Conservation (phyloP, 2,888 invertebrate species). For the Gymnosoma rotundatum region DNA sequence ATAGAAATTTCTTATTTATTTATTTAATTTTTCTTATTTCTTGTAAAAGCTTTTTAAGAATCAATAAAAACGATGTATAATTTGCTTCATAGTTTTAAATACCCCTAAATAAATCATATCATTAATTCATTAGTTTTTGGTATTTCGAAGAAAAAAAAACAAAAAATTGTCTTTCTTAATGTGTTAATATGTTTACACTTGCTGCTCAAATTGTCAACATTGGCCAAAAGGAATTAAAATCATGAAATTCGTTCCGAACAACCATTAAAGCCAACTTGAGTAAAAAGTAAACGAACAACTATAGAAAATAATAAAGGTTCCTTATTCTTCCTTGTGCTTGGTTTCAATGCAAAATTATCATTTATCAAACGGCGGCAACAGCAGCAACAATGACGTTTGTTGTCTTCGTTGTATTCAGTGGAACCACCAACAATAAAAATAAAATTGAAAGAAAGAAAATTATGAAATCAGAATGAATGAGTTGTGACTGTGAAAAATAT, state of each 20-base stretch:
- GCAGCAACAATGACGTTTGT: conserved; percentile 31
- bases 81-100: too few species aligned
- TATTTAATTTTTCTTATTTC: too few species aligned
- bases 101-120: too few species aligned
- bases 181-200: conserved; percentile 65
- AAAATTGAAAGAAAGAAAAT: conserved; percentile 5
- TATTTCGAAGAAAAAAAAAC: not conserved
- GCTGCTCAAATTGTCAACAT: conserved; percentile 51
- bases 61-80: too few species aligned
- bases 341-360: conserved; percentile 56
- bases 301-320: not conserved
- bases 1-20: too few species aligned
- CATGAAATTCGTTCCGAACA: conserved; percentile 44
- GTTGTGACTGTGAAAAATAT: conserved; percentile 47
- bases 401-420: conserved; percentile 12
- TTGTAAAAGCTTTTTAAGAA: too few species aligned
- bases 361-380: conserved; percentile 54
- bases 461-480: conserved; percentile 49
- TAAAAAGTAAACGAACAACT: not conserved
- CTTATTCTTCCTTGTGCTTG: conserved; percentile 50
- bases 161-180: conserved; percentile 21
- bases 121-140: conserved; percentile 4
- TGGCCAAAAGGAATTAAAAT: conserved; percentile 55
- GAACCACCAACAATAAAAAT: not conserved
- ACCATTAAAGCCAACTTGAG: too few species aligned